These are phyloP conservation scores for Calyptomena viridis DNA, from an alignment of 2,113 vertebrate genomes.

Conservation along the genomic window DNA sequence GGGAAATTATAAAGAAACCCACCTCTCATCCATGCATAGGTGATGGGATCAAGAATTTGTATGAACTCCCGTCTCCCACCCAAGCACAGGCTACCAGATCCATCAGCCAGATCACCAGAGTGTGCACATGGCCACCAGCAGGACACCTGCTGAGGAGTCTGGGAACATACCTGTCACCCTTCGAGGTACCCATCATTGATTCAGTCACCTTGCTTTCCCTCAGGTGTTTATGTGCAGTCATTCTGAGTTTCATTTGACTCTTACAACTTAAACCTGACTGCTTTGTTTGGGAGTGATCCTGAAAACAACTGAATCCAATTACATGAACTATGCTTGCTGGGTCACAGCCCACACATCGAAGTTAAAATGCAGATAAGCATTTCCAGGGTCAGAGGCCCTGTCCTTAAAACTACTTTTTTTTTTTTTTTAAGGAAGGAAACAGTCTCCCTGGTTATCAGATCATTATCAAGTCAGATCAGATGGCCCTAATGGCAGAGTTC, in stretches of 20 bases:
- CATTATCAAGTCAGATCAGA: slow-evolving; percentile 2
- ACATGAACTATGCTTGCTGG: neutral
- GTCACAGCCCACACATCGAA: neutral
- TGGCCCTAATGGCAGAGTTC: neutral
- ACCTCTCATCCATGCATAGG: neutral
- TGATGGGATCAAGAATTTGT: neutral
- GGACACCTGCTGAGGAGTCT: neutral
- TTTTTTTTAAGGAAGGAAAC: slow-evolving; percentile 18
- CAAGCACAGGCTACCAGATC: neutral
- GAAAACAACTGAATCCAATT: slow-evolving; percentile 10
- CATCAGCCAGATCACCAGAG: neutral
- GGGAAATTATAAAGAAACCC: neutral
- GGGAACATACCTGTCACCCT: neutral
- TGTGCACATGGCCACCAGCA: fast-evolving
- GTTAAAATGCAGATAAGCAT: neutral
- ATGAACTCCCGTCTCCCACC: neutral
- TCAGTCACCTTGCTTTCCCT: neutral
- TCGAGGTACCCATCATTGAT: neutral
- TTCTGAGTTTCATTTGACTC: neutral
- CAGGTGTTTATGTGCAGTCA: neutral
- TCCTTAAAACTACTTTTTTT: neutral
- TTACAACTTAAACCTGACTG: neutral
- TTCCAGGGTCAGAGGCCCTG: neutral
- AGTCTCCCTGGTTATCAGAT: slow-evolving; percentile 15
- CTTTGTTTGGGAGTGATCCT: neutral